phyloP scores from a whole-genome alignment of 1,140 invertebrate species.

The Saccostrea cuccullata region DNA sequence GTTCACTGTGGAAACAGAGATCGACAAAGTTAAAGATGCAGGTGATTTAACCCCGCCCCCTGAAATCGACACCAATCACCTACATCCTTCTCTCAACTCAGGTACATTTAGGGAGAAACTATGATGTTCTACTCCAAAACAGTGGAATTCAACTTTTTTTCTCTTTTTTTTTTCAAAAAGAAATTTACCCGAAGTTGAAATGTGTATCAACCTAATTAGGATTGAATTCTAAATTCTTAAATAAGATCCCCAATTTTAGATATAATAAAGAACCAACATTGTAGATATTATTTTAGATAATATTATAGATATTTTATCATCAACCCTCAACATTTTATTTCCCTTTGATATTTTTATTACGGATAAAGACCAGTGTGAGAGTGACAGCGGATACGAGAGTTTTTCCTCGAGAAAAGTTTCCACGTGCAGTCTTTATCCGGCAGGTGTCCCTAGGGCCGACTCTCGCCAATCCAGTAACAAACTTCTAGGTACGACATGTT shows the following conservation, averaged over 20 bases:
- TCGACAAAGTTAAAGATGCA: background rate
- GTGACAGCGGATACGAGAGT: background rate
- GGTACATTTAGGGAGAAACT: background rate
- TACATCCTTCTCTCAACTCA: background rate
- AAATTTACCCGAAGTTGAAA: too few relatives aligned
- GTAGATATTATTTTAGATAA: too few relatives aligned
- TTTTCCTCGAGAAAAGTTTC: background rate
- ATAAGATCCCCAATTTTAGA: too few relatives aligned
- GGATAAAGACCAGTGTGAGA: background rate
- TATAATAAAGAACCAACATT: too few relatives aligned
- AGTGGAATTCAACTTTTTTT: background rate
- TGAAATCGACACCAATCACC: background rate
- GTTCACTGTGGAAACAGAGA: background rate
- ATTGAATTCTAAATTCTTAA: too few relatives aligned
- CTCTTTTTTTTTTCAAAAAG: too few relatives aligned
- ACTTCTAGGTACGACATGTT: background rate
- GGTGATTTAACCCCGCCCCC: background rate
- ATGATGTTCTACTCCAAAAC: background rate
- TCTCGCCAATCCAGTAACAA: background rate
- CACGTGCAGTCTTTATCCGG: background rate
- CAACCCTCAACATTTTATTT: background rate
- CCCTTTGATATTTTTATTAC: background rate
- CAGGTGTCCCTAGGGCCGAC: background rate
- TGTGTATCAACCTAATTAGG: too few relatives aligned
- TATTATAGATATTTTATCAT: too few relatives aligned